phyloP scores from a whole-genome alignment of 2,888 invertebrate species.

The Barypeithes pellucidus region DNA sequence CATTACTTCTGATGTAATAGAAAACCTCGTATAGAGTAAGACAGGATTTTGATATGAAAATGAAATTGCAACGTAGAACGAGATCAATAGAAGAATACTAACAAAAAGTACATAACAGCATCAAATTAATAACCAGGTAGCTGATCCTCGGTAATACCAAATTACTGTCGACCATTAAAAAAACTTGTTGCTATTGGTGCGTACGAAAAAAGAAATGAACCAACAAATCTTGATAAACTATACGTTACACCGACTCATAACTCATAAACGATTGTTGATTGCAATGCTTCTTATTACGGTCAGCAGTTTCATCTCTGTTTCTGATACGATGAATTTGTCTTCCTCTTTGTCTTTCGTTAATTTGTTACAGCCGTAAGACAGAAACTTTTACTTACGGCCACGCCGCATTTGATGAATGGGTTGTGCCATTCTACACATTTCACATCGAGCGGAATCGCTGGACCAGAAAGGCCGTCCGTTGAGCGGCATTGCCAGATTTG shows the following conservation, averaged over 20 bases:
- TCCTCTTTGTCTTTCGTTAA: conserved; percentile 18
- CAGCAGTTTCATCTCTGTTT: conserved; percentile 15
- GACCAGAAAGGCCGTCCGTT: conserved; percentile 57
- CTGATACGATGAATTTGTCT: neutral
- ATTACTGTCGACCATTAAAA: neutral
- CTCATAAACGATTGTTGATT: conserved; percentile 32
- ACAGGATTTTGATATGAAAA: neutral
- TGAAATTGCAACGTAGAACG: neutral
- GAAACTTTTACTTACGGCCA: conserved; percentile 37
- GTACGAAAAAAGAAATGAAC: conserved; percentile 10
- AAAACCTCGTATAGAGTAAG: neutral
- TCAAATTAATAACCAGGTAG: neutral
- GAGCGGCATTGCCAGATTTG: conserved; percentile 20
- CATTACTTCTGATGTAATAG: neutral
- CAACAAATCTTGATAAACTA: conserved; percentile 30
- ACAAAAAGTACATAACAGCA: neutral
- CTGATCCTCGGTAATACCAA: conserved; percentile 6
- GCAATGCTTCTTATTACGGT: conserved; percentile 22
- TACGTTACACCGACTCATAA: conserved; percentile 27
- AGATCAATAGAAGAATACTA: neutral
- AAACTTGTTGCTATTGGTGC: neutral
- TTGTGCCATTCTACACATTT: conserved; percentile 50
- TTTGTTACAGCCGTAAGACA: conserved; percentile 31
- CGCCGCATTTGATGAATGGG: conserved; percentile 56
- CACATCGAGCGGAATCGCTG: conserved; percentile 58